Percentiles rank a stretch among this genome's conserved stretches.
phyloP scores from a whole-genome alignment of 2,113 vertebrate species.

The Desmodus rotundus region DNA sequence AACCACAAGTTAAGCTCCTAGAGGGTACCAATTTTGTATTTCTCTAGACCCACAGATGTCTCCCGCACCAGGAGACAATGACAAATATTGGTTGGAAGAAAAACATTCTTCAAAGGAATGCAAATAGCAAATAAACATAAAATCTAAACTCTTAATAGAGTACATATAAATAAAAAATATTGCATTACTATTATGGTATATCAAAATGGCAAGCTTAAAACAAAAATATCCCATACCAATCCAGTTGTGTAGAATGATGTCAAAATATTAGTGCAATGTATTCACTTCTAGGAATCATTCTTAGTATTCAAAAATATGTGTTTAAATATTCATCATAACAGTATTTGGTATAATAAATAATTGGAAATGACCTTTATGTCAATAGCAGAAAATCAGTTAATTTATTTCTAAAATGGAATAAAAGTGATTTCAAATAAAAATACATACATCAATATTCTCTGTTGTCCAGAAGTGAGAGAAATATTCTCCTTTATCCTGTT shows the following conservation, averaged over 20 bases:
- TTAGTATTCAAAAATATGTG: background rate
- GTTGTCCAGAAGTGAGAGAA: background rate
- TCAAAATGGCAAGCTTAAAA: constrained; percentile 11
- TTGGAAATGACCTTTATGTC: background rate
- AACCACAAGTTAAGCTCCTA: background rate
- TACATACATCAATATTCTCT: background rate
- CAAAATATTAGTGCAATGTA: background rate
- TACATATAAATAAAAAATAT: background rate
- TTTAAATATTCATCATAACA: background rate
- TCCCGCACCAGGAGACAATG: background rate
- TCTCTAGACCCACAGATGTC: background rate
- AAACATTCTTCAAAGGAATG: background rate
- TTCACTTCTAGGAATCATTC: background rate
- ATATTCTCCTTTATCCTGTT: background rate
- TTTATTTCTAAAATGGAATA: constrained; percentile 2
- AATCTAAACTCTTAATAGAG: background rate
- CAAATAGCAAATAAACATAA: background rate
- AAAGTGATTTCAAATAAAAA: background rate
- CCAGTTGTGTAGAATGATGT: background rate
- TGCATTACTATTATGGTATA: background rate
- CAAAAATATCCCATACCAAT: background rate
- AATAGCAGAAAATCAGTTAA: background rate
- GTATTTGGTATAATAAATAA: background rate
- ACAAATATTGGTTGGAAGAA: constrained; percentile 1
- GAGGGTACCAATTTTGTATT: background rate